Conservation (phyloP, 2,797 vertebrate genomes). For the Peromyscus nudipes region DNA sequence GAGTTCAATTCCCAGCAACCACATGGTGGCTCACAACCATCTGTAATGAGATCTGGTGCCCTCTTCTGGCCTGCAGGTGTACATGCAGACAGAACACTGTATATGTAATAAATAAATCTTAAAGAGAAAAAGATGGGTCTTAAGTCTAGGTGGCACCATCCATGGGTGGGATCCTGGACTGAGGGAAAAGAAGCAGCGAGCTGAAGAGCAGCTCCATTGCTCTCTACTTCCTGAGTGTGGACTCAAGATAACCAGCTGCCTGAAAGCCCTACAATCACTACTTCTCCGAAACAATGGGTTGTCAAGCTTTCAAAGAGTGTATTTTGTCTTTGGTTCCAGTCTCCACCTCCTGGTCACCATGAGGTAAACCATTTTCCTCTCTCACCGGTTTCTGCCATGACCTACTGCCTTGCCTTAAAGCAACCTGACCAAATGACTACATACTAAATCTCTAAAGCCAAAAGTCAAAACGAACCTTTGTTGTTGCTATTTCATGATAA, state of each 20-base stretch:
- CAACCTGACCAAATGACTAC: neutral
- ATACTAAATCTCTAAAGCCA: neutral
- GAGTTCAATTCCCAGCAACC: no score
- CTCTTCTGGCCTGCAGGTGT: no score
- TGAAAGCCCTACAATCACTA: neutral
- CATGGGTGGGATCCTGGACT: neutral
- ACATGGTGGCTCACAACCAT: no score
- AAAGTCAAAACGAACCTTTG: neutral
- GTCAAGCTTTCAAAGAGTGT: neutral
- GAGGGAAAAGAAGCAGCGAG: neutral
- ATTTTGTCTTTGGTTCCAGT: neutral
- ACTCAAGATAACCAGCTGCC: neutral
- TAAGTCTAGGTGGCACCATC: neutral
- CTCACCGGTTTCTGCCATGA: neutral
- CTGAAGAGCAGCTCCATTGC: neutral
- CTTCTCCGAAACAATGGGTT: neutral
- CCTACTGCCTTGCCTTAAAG: neutral
- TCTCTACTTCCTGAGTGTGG: neutral
- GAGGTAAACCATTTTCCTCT: neutral
- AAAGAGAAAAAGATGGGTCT: neutral
- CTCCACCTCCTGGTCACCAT: neutral
- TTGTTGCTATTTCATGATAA: neutral
- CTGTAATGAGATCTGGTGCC: no score
- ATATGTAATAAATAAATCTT: no score
- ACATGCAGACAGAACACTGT: no score